These are phyloP conservation scores for Idaea biselata DNA, from an alignment of 2,888 invertebrate genomes.

Conservation along the genomic window DNA sequence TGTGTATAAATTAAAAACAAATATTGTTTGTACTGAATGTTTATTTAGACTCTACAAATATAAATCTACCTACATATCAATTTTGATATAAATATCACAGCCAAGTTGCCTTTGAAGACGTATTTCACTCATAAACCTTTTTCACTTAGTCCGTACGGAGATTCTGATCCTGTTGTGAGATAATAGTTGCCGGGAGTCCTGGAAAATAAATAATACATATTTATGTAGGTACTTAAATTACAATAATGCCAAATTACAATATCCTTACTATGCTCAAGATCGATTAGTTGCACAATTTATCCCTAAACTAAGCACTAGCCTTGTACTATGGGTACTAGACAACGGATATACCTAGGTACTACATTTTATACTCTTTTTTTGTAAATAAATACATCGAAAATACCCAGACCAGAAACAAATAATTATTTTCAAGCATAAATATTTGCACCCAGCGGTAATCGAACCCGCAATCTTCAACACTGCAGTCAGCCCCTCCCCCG, in stretches of 20 bases:
- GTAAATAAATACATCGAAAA: too few species aligned
- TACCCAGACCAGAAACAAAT: too few species aligned
- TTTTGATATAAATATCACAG: conserved; percentile 21
- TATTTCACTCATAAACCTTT: conserved; percentile 34
- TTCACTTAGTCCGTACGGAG: conserved; percentile 58
- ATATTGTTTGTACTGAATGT: not conserved
- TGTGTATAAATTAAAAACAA: not conserved
- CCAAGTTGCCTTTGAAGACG: conserved; percentile 2
- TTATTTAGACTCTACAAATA: not conserved
- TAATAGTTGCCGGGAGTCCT: conserved; percentile 62
- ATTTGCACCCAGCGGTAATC: too few species aligned
- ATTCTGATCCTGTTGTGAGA: conserved; percentile 46
- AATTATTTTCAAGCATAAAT: too few species aligned
- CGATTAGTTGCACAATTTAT: too few species aligned
- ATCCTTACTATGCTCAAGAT: not conserved
- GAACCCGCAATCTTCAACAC: too few species aligned
- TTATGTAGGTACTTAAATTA: conserved; percentile 14
- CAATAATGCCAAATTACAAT: not conserved
- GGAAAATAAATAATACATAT: conserved; percentile 27
- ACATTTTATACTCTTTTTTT: too few species aligned
- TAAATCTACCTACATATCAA: not conserved
- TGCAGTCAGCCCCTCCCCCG: too few species aligned
- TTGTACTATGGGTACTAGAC: too few species aligned
- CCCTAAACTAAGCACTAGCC: too few species aligned
- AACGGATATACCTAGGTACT: too few species aligned